Conservation (phyloP, 2,888 invertebrate species). For the Microctonus hyperodae region DNA sequence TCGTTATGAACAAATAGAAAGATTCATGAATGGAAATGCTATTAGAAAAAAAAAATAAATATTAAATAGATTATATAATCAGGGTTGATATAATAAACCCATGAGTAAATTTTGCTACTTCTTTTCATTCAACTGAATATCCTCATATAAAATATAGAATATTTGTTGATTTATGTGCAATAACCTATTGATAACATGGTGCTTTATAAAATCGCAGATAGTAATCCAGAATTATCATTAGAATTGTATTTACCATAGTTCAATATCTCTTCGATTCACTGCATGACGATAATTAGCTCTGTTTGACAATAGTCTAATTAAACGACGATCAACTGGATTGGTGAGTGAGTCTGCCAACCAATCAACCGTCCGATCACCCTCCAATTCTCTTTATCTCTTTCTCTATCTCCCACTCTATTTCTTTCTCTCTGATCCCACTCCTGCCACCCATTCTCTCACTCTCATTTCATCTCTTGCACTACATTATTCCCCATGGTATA, state of each 20-base stretch:
- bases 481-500: constrained; percentile 1
- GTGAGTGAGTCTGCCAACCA: constrained; percentile 19
- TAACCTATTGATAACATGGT: constrained; percentile 15
- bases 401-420: neutral
- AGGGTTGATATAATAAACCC: too few species aligned
- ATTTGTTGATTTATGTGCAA: constrained; percentile 37
- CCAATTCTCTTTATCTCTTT: neutral
- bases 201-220: neutral
- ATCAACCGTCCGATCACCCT: constrained; percentile 3
- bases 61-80: too few species aligned
- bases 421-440: neutral
- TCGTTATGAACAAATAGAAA: too few species aligned
- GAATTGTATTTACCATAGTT: constrained; percentile 47
- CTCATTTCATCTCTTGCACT: constrained; percentile 16
- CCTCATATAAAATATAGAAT: constrained; percentile 43
- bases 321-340: constrained; percentile 35
- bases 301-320: constrained; percentile 58
- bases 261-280: constrained; percentile 31
- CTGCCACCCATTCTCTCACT: neutral
- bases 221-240: constrained; percentile 46
- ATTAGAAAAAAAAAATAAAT: too few species aligned
- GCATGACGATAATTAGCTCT: constrained; percentile 56
- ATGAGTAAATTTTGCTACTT: too few species aligned
- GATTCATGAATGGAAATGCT: too few species aligned
- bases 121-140: neutral